Conservation (phyloP, 2,113 vertebrate species). For the Noturus placidus region DNA sequence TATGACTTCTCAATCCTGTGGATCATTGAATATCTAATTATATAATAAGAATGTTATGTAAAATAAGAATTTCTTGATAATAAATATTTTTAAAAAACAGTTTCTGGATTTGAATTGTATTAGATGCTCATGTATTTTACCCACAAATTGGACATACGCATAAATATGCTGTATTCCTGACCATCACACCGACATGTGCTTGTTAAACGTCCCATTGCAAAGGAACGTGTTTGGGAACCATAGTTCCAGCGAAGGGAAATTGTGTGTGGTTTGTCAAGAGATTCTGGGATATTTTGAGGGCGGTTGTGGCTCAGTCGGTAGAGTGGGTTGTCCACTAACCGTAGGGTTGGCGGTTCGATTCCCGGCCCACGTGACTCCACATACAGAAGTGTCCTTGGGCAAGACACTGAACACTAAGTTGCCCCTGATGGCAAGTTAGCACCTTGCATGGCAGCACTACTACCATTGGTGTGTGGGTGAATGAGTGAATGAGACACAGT, state of each 20-base stretch:
- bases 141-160: not conserved
- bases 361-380: too few species aligned
- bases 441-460: too few species aligned
- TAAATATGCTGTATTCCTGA: not conserved
- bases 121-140: not conserved
- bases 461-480: too few species aligned
- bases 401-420: too few species aligned
- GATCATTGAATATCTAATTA: constrained; percentile 49
- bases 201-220: not conserved
- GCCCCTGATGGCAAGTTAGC: too few species aligned
- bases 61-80: constrained; percentile 49
- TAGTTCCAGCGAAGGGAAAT: not conserved
- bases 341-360: too few species aligned
- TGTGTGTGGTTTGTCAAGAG: too few species aligned
- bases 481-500: too few species aligned
- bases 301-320: too few species aligned
- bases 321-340: too few species aligned
- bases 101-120: not conserved
- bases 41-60: constrained; percentile 45
- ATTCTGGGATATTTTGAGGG: not conserved
- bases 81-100: constrained; percentile 34
- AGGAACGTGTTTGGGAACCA: not conserved
- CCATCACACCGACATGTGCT: not conserved
- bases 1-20: constrained; percentile 55
- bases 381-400: too few species aligned